These are phyloP conservation scores for Pterocles burchelli DNA, from an alignment of 2,113 vertebrate genomes.

Conservation along the genomic window DNA sequence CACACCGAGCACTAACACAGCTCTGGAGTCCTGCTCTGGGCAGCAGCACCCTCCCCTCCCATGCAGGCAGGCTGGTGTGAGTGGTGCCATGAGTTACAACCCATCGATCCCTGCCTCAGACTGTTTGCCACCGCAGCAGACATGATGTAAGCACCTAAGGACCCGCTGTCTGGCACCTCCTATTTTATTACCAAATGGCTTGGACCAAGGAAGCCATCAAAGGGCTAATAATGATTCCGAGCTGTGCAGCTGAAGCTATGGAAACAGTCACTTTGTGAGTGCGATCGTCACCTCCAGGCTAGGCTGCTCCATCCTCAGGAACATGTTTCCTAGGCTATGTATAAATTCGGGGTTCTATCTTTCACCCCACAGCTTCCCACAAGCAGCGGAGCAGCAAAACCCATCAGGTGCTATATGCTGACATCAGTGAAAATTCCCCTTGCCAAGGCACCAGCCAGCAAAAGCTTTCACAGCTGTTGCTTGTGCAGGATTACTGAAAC, in stretches of 20 bases:
- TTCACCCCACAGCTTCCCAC: not conserved
- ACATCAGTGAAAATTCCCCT: not conserved
- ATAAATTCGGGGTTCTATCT: not conserved
- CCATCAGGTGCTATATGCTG: not conserved
- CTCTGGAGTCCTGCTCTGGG: not conserved
- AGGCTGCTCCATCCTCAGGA: not conserved
- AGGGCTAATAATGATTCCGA: not conserved
- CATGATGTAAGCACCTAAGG: constrained; percentile 5
- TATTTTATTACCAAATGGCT: not conserved
- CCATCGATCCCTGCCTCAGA: not conserved
- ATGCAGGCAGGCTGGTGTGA: not conserved
- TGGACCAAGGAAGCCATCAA: not conserved
- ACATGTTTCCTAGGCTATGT: not conserved
- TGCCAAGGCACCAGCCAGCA: not conserved
- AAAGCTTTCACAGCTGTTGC: constrained; percentile 15
- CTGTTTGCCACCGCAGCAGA: not conserved
- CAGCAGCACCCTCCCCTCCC: not conserved
- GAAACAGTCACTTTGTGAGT: not conserved
- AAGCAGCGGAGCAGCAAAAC: not conserved
- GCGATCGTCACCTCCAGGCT: not conserved
- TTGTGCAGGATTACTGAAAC: not conserved
- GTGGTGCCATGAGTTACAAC: not conserved
- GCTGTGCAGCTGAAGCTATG: not conserved
- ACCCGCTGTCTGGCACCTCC: constrained; percentile 16
- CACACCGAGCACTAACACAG: not conserved